Evolutionary conservation across 2,888 invertebrate genomes (phyloP).

Genomic region (Dicranocentrus wangi): DNA sequence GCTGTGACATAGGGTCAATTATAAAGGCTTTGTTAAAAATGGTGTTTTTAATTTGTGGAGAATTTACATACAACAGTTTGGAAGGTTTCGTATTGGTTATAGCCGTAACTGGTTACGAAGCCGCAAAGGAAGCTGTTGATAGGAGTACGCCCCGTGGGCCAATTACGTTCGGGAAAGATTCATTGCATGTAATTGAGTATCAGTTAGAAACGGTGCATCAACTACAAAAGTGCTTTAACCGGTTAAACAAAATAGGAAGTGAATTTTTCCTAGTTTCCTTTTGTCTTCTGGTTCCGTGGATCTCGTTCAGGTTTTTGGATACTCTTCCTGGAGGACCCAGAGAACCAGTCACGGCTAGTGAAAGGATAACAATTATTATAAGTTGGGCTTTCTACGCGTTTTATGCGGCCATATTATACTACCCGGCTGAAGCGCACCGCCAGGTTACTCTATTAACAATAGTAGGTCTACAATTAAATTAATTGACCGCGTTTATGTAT

Average conservation of each 20-base stretch:
- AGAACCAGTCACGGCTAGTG: background rate
- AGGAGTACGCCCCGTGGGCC: background rate
- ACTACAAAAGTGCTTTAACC: constrained; percentile 4
- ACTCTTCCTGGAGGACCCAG: constrained; percentile 25
- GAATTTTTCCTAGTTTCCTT: constrained; percentile 9
- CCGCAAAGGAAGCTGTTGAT: constrained; percentile 3
- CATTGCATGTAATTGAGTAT: constrained; percentile 2
- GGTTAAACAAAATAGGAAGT: constrained; percentile 14
- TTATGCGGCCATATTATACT: constrained; percentile 9
- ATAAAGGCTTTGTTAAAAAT: background rate
- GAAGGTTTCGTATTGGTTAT: constrained; percentile 15
- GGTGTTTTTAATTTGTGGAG: background rate
- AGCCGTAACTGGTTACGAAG: constrained; percentile 4
- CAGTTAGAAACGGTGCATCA: background rate
- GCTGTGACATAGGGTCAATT: no score
- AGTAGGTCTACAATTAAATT: background rate
- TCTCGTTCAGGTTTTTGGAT: constrained; percentile 15
- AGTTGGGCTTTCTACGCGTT: constrained; percentile 19
- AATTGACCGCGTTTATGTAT: background rate
- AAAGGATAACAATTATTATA: no score
- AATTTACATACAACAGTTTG: constrained; percentile 17
- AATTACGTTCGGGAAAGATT: background rate
- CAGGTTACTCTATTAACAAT: background rate
- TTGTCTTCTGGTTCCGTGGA: constrained; percentile 34
- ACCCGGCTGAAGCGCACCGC: constrained; percentile 29